Base-by-base conservation (phyloP, 2,113 vertebrate species). In the Sander lucioperca region DNA sequence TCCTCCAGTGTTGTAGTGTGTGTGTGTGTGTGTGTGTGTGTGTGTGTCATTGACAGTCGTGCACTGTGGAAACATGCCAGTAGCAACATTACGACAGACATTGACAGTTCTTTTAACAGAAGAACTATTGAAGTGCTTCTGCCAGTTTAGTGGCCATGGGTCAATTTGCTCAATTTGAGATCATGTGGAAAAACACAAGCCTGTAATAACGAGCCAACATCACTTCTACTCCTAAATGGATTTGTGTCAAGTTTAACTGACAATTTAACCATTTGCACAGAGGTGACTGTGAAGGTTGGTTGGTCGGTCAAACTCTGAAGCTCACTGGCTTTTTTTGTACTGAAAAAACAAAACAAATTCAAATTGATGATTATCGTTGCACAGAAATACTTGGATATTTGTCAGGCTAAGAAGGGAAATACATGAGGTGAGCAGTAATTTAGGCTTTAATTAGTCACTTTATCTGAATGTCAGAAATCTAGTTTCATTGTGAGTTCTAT, bases 101-200 rank as follows among this genome's bases (percentile, higher is more conserved):
- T 79, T 39, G 85, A 80, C 85, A 25, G 74, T 61, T 85, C 67
- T 85, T 85, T 91, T 87, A 83, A 83, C 76, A 72, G 69, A 61
- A 33, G 30, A 83, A 64, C 82, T 73, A 84, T 82, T 88, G 74
- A 86, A 88, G 86, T 48, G 50, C 63, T 62, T 84, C 70, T 51
- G 76, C 62, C 53, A 21, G 48, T 77, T 78, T 80, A 59, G 80
- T 54, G 77, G 43, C 62, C 61, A 19, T 0, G 14, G 61, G 77
- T 89, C 89, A 77, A 74, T 91, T 79, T 84, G 71, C 47, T 90
- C 77, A 82, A 69, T 84, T 87, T 51, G 77, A 80, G 25, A 47
- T 81, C 74, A 68, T 59, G 79, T 25, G 39, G 68, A 86, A 56
- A 63, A 21, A 56, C 50, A 19, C 54, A 39, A 74, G 85, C 77